These are phyloP conservation scores for Eurystomus glaucurus DNA, from an alignment of 2,797 vertebrate species.

Conservation along the genomic window DNA sequence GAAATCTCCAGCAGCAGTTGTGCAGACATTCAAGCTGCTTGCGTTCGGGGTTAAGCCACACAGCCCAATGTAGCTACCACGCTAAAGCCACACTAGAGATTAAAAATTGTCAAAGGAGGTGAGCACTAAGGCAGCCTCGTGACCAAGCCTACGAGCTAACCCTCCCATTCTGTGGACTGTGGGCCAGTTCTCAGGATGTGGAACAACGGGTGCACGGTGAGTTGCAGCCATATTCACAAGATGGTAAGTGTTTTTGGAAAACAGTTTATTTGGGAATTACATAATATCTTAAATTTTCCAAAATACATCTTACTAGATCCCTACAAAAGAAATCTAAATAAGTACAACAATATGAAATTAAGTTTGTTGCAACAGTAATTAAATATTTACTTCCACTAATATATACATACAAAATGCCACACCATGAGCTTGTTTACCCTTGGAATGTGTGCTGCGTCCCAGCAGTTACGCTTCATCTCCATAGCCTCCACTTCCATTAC, in stretches of 20 bases:
- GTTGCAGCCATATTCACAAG: slow-evolving; percentile 20
- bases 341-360: slow-evolving; percentile 91
- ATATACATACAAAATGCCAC: slow-evolving; percentile 92
- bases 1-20: not conserved
- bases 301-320: slow-evolving; percentile 91
- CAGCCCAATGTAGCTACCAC: not conserved
- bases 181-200: not conserved
- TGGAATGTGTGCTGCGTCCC: slow-evolving; percentile 91
- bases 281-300: slow-evolving; percentile 88
- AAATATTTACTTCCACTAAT: slow-evolving; percentile 87
- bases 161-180: not conserved
- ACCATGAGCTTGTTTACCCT: slow-evolving; percentile 85
- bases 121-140: not conserved
- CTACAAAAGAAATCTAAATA: slow-evolving; percentile 91
- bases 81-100: not conserved
- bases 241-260: slow-evolving; percentile 79
- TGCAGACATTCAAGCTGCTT: not conserved
- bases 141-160: not conserved
- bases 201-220: not conserved
- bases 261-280: slow-evolving; percentile 85
- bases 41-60: not conserved
- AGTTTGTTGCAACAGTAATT: slow-evolving; percentile 86
- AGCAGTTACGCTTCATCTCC: slow-evolving; percentile 72
- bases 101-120: not conserved
- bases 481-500: slow-evolving; percentile 73